Conservation (phyloP, 2,888 invertebrate species). For the Acanthosepion pharaonis region DNA sequence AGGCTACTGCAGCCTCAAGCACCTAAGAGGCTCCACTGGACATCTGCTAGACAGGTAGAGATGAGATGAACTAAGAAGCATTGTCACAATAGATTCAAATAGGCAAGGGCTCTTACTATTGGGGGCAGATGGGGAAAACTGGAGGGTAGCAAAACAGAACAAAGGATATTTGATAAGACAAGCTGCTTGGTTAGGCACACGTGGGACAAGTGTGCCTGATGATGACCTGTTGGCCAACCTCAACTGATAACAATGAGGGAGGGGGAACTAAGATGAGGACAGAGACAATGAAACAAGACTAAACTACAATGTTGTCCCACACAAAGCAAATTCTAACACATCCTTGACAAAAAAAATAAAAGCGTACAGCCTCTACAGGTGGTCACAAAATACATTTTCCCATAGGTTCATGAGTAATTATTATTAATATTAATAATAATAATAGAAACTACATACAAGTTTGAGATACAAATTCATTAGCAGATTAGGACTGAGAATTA, state of each 20-base stretch:
- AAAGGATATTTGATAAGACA: constrained; percentile 21
- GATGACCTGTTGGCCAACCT: constrained; percentile 33
- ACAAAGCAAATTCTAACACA: constrained; percentile 33
- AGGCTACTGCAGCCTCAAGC: constrained; percentile 22
- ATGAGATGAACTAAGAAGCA: not conserved
- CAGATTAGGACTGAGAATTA: no score
- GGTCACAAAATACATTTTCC: not conserved
- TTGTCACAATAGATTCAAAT: constrained; percentile 13
- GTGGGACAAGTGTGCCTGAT: constrained; percentile 33
- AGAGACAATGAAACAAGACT: not conserved
- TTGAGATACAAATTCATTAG: no score
- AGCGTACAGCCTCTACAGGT: not conserved
- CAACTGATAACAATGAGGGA: not conserved
- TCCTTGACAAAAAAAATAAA: not conserved
- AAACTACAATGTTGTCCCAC: not conserved
- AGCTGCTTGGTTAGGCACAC: not conserved
- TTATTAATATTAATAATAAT: no score
- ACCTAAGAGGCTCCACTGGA: not conserved
- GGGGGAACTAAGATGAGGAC: not conserved
- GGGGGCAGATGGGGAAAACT: not conserved
- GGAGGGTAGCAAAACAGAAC: not conserved
- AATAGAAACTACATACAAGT: no score
- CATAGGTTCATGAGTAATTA: no score
- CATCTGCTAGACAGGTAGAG: constrained; percentile 23
- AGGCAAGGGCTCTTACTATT: not conserved